phyloP scores from a whole-genome alignment of 2,113 vertebrate genomes.

The Jaculus jaculus region DNA sequence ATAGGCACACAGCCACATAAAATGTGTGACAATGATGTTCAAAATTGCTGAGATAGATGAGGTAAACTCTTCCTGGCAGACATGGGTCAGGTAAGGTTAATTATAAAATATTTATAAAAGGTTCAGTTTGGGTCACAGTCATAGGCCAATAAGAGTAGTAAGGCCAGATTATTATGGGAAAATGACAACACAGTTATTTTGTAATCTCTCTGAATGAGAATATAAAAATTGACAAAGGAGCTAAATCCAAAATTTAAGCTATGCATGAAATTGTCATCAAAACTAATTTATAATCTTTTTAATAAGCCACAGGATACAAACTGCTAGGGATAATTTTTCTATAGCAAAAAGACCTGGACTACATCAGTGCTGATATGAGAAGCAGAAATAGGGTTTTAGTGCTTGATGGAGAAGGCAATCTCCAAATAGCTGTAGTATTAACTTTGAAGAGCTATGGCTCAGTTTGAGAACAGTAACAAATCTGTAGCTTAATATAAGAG shows the following conservation, averaged over 20 bases:
- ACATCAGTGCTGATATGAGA: not conserved
- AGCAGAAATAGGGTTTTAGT: accelerated
- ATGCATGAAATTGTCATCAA: not conserved
- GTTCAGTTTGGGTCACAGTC: not conserved
- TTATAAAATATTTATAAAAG: not conserved
- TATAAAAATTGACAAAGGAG: not conserved
- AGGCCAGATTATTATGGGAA: not conserved
- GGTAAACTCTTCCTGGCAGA: not conserved
- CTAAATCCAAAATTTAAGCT: not conserved
- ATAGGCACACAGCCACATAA: not conserved
- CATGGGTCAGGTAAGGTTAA: not conserved
- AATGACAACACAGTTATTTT: not conserved
- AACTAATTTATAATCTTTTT: not conserved
- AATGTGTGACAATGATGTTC: not conserved
- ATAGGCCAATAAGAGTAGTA: not conserved
- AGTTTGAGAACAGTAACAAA: not conserved
- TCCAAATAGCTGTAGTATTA: not conserved
- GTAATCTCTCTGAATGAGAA: not conserved
- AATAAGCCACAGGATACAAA: not conserved
- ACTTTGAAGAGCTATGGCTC: not conserved
- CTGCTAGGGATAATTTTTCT: not conserved
- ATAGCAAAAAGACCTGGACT: not conserved
- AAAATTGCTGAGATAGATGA: not conserved
- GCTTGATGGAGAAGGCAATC: no score
- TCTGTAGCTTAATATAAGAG: not conserved